Evolutionary conservation across 2,888 invertebrate genomes (phyloP).

Genomic region (Subacronicta megacephala): DNA sequence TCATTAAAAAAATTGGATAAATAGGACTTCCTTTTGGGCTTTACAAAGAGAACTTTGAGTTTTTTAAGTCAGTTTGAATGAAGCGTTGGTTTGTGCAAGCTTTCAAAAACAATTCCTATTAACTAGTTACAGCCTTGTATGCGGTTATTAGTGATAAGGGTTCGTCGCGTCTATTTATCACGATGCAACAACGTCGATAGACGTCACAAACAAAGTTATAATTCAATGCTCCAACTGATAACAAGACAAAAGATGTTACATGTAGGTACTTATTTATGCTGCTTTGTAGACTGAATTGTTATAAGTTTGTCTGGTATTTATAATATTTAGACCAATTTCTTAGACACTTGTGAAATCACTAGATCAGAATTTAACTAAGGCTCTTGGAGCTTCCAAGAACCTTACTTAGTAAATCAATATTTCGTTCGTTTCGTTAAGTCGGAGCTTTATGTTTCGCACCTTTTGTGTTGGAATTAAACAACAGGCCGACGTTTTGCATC

Average conservation of each 20-base stretch:
- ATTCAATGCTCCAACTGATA: slow-evolving; percentile 64
- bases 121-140: slow-evolving; percentile 56
- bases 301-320: slow-evolving; percentile 9
- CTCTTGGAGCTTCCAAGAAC: neutral
- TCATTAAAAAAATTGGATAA: slow-evolving; percentile 54
- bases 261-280: neutral
- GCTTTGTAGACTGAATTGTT: slow-evolving; percentile 6
- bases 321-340: neutral
- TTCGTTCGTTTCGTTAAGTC: slow-evolving; percentile 9
- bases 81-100: slow-evolving; percentile 25
- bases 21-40: slow-evolving; percentile 55
- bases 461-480: slow-evolving; percentile 31
- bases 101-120: slow-evolving; percentile 20
- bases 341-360: neutral
- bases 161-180: slow-evolving; percentile 51
- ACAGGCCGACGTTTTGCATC: slow-evolving; percentile 18
- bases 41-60: slow-evolving; percentile 34
- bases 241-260: slow-evolving; percentile 50
- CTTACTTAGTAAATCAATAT: no score
- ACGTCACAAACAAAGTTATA: slow-evolving; percentile 68
- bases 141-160: slow-evolving; percentile 63
- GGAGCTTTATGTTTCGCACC: slow-evolving; percentile 19
- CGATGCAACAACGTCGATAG: slow-evolving; percentile 38
- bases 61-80: slow-evolving; percentile 31
- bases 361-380: slow-evolving; percentile 9